Conservation (phyloP, 2,797 vertebrate species). For the Hybognathus amarus region DNA sequence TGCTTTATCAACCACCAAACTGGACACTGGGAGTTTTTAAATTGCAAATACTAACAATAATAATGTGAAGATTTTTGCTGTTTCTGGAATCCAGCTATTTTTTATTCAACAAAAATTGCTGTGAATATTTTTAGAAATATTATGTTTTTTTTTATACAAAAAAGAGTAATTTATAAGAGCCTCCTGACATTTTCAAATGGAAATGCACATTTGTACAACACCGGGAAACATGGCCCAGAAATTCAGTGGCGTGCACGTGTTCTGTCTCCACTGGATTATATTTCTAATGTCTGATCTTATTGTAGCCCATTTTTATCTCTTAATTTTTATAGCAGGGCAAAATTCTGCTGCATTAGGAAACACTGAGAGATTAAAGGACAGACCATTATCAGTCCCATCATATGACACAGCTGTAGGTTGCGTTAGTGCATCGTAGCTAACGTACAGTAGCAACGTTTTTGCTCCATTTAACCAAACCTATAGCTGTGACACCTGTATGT, state of each 20-base stretch:
- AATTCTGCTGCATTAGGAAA: conserved; percentile 32
- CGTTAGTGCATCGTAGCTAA: not conserved
- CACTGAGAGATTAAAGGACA: not conserved
- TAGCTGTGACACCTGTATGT: not conserved
- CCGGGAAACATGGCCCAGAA: not conserved
- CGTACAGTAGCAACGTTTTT: no score
- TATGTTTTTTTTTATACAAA: not conserved
- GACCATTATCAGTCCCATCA: not conserved
- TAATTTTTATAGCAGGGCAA: conserved; percentile 7
- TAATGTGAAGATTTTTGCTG: no score
- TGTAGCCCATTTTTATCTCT: conserved; percentile 37
- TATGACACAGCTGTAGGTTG: conserved; percentile 12
- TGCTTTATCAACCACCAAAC: not conserved
- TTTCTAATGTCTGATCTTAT: conserved; percentile 21
- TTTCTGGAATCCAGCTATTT: not conserved
- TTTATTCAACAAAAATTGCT: not conserved
- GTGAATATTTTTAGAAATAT: not conserved
- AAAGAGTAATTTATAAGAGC: not conserved
- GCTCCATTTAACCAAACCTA: not conserved
- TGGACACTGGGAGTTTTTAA: not conserved
- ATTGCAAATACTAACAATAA: not conserved
- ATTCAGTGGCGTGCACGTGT: not conserved
- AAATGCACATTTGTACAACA: conserved; percentile 8
- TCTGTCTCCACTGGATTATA: conserved; percentile 32
- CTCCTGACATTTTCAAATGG: not conserved